Evolutionary conservation across 2,797 vertebrate species (phyloP), one percentile per base, ranked within the genome.

Genomic region (Anabacerthia variegaticeps): DNA sequence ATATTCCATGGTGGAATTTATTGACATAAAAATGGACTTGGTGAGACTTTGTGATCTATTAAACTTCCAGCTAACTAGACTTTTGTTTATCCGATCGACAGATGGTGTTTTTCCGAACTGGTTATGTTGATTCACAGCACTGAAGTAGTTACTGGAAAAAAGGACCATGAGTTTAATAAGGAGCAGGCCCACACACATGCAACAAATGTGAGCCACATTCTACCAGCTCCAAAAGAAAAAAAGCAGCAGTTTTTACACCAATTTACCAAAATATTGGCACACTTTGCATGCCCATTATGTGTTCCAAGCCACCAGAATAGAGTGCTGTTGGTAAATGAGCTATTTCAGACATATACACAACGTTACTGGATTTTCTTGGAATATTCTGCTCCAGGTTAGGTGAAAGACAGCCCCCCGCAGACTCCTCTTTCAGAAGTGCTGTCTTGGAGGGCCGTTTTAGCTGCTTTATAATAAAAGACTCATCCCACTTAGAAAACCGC

Each of bases 61-160:
- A 95, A 97, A 93, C 76, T 97, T 96, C 83, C 55, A 94, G 88
- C 85, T 92, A 97, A 95, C 65, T 80, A 93, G 76, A 85, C 68
- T 91, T 97, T 94, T 98, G 96, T 97, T 98, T 98, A 97, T 96
- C 87, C 95, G 93, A 81, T 96, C 13, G 17, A 88, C 97, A 98
- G 97, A 97, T 98, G 97, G 95, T 97, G 86, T 97, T 97, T 96
- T 97, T 98, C 96, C 88, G 83, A 97, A 96, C 95, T 32, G 66
- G 68, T 88, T 91, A 81, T 89, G 93, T 90, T 96, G 92, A 24
- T 92, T 92, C 93, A 82, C 92, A 96, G 44, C 51, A 93, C 91
- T 95, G 89, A 95, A 96, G 94, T 93, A 88, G 90, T 89, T 96
- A 93, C 82, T 95, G 88, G 93, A 93, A 93, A 88, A 92, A 90